Base-by-base conservation (phyloP, 2,797 vertebrate genomes). In the Ambastaia sidthimunki region DNA sequence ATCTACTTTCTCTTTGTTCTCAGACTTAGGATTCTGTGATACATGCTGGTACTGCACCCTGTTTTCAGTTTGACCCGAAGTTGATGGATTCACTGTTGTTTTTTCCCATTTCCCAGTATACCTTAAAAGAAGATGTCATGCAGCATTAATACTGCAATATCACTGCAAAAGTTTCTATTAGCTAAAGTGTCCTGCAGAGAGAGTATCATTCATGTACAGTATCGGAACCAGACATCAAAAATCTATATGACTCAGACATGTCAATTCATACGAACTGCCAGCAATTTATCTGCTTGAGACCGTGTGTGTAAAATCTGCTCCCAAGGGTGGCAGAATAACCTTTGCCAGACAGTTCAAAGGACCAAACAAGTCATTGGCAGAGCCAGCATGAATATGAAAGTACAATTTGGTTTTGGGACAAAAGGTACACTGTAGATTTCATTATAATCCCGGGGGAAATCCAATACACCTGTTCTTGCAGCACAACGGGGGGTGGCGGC, bases 361-460 rank as follows among this genome's bases (percentile, higher is more conserved):
- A 82, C 41, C 74, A 69, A 82, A 59, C 71, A 76, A 74, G 77
- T 81, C 74, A 82, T 76, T 54, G 76, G 80, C 71, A 71, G 13
- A 41, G 34, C 21, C 71, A 78, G 55, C 62, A 77, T 73, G 62
- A 66, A 76, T 80, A 83, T 74, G 37, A 78, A 67, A 57, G 28
- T 59, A 67, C n/a, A 85, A 84, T 80, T 57, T 54, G 52, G 25
- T 71, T 82, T 79, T 57, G 19, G 68, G 72, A 75, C 77, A 81
- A 68, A n/a, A 48, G 72, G 54, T 52, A 83, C 66, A 59, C 37
- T 31, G 31, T 50, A 67, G 59, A 81, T 83, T 72, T 77, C 63
- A 81, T 83, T 80, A 73, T 4, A 65, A 50, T 65, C 80, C 75
- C 75, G 52, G n/a, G 37, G 37, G 76, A 60, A 73, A 62, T 66